Percentiles rank a stretch among this genome's conserved stretches.
These are phyloP conservation scores for Esox lucius DNA, from an alignment of 2,797 vertebrate species.

Conservation along the genomic window DNA sequence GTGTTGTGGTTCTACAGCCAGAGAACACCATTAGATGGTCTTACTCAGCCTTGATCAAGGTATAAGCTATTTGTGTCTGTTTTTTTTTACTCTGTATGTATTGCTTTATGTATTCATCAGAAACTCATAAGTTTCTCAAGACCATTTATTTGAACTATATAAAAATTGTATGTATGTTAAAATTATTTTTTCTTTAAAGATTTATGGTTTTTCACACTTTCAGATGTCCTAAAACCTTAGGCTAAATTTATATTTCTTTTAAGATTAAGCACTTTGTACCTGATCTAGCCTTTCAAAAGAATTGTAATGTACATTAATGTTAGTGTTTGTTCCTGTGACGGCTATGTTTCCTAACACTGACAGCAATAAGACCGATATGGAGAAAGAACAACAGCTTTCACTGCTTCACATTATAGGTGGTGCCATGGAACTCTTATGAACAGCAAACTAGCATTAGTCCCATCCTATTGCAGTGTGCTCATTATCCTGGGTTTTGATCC, in stretches of 20 bases:
- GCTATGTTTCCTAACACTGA: not conserved
- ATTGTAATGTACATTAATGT: not conserved
- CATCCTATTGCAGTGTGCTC: not conserved
- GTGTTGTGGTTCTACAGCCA: constrained; percentile 20
- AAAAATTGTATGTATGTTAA: not conserved
- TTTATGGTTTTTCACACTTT: not conserved
- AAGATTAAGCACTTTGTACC: constrained; percentile 17
- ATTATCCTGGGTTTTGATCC: not conserved
- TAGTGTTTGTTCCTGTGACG: not conserved
- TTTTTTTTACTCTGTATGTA: not conserved
- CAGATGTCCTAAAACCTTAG: not conserved
- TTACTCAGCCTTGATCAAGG: not conserved
- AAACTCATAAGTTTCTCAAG: not conserved
- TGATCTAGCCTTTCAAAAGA: not conserved
- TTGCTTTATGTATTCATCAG: not conserved
- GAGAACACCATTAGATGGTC: constrained; percentile 26
- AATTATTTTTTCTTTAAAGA: not conserved
- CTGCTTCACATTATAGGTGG: constrained; percentile 13
- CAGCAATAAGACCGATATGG: not conserved
- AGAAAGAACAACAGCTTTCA: constrained; percentile 1
- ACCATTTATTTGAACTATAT: not conserved
- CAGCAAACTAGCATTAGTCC: not conserved
- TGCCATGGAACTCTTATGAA: constrained; percentile 24
- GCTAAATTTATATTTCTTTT: constrained; percentile 19
- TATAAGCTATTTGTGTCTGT: not conserved